A percentile compares a stretch with the other conserved stretches of the same genome.
Evolutionary conservation across 2,797 vertebrate species (phyloP).

Genomic region (Margarornis squamiger): DNA sequence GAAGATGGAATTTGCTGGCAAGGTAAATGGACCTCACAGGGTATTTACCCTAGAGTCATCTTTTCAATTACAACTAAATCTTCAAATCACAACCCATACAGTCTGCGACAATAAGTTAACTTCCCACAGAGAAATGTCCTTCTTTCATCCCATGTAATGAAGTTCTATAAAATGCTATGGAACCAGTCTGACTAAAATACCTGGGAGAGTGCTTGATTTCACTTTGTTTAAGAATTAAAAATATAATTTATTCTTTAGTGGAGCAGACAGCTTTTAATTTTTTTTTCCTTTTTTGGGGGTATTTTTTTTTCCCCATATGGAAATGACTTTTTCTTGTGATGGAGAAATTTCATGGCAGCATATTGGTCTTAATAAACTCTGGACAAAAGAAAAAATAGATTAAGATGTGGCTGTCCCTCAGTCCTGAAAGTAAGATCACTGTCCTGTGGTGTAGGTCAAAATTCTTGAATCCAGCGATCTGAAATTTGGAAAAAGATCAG

Average conservation of each 20-base stretch:
- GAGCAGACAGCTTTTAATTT: neutral
- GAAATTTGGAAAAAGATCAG: neutral
- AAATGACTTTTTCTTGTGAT: neutral
- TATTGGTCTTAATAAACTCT: neutral
- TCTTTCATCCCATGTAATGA: neutral
- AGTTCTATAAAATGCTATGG: neutral
- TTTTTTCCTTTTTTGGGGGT: no score
- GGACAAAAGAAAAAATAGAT: neutral
- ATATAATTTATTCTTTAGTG: neutral
- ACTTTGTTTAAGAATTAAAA: neutral
- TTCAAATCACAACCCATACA: neutral
- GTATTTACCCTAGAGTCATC: neutral
- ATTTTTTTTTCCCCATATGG: neutral
- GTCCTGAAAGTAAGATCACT: neutral
- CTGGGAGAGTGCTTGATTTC: neutral
- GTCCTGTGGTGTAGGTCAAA: neutral
- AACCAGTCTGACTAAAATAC: neutral
- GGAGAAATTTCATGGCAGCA: neutral
- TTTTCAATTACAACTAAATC: neutral
- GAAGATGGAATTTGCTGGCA: neutral
- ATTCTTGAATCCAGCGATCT: neutral
- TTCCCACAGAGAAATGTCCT: neutral
- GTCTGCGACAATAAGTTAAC: neutral
- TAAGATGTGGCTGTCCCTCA: neutral
- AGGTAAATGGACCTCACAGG: neutral